phyloP scores from a whole-genome alignment of 92 coral and sea anemone genomes.

The Phenganax subtilis region DNA sequence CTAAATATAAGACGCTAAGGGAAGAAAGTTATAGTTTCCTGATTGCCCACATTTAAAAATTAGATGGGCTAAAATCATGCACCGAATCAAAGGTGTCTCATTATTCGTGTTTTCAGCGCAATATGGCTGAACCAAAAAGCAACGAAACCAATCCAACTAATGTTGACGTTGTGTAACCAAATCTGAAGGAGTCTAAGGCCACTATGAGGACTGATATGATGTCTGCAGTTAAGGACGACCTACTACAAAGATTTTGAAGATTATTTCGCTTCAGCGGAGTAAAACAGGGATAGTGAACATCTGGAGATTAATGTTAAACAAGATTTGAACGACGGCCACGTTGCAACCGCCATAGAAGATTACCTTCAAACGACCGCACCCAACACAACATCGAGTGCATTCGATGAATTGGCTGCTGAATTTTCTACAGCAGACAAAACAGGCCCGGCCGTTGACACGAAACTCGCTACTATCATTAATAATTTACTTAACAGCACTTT shows the following conservation, averaged over 20 bases:
- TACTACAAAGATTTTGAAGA: not conserved
- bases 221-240: conserved; percentile 5
- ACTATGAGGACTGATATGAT: conserved; percentile 9
- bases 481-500: conserved; percentile 39
- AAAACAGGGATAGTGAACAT: not conserved
- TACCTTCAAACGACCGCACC: not conserved
- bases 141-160: too few relatives aligned
- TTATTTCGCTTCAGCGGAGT: not conserved
- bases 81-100: too few relatives aligned
- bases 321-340: not conserved
- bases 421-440: conserved; percentile 41
- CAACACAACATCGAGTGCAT: not conserved
- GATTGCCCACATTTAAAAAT: too few relatives aligned
- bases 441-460: conserved; percentile 35
- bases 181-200: not conserved
- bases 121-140: too few relatives aligned
- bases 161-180: not conserved
- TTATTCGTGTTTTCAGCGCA: too few relatives aligned
- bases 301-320: not conserved
- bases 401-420: conserved; percentile 20
- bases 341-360: not conserved
- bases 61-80: too few relatives aligned
- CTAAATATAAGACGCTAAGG: too few relatives aligned
- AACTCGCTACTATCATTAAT: conserved; percentile 23
- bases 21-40: too few relatives aligned